Evolutionary conservation across 2,113 vertebrate species (phyloP).

Genomic region (Caranx ignobilis): DNA sequence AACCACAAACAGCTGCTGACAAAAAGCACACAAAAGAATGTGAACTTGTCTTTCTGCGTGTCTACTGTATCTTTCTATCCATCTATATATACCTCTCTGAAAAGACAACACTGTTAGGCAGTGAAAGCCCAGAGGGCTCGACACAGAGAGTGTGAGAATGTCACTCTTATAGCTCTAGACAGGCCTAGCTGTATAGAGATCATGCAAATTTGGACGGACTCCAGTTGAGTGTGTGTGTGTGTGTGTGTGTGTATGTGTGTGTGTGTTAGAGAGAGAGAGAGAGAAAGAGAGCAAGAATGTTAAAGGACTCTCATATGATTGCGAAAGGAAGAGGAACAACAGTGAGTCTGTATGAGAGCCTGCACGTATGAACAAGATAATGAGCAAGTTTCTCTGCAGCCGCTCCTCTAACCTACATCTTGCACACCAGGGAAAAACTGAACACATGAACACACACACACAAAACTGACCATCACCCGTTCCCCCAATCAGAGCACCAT

Average conservation of each 20-base stretch:
- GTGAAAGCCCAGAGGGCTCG: slow-evolving; percentile 38
- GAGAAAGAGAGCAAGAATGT: not conserved
- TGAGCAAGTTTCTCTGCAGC: slow-evolving; percentile 17
- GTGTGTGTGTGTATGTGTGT: slow-evolving; percentile 6
- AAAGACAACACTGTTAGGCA: slow-evolving; percentile 20
- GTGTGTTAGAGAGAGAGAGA: not conserved
- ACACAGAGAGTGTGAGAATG: slow-evolving; percentile 29
- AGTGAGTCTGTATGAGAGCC: slow-evolving; percentile 7
- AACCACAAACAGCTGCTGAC: not conserved
- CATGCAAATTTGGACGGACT: slow-evolving; percentile 45
- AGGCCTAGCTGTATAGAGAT: slow-evolving; percentile 53
- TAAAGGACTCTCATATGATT: not conserved
- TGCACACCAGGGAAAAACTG: not conserved
- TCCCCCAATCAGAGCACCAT: not conserved
- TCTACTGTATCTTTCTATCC: not conserved
- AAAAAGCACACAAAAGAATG: not conserved
- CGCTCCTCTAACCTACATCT: not conserved
- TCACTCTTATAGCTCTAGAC: slow-evolving; percentile 55
- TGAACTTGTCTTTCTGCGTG: not conserved
- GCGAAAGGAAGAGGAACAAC: slow-evolving; percentile 9
- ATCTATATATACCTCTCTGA: slow-evolving; percentile 16
- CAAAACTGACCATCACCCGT: slow-evolving; percentile 4
- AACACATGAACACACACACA: not conserved
- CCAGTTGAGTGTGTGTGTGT: not conserved
- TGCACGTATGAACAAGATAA: slow-evolving; percentile 32